Evolutionary conservation across 2,113 vertebrate genomes (phyloP), one percentile per base, ranked within the genome.

Genomic region (Himantopus leucocephalus): DNA sequence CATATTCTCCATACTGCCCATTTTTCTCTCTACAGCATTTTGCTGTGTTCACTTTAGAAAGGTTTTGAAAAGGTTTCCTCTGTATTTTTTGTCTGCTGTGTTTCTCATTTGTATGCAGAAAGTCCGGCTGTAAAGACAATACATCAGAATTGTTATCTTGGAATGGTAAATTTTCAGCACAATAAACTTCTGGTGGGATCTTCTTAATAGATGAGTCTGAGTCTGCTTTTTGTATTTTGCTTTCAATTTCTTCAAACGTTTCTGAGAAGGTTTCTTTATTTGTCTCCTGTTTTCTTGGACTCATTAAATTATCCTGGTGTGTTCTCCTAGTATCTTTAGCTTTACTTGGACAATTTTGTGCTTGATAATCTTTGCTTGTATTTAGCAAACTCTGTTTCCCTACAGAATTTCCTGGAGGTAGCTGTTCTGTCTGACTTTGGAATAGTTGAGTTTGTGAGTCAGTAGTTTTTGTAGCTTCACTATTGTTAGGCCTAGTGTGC

Each of bases 11-110:
- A 72, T 17, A 58, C 30, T 67, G 48, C 7, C 47, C 10, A 48
- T 35, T 88, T 92, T 88, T 68, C 4, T 85, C 47, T 90, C 66
- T 30, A 86, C 5, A 58, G 45, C 48, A 45, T 83, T 96, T 90
- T 83, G 64, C 62, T 78, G 71, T 45, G 30, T 80, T 96, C 60
- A 55, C 62, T 94, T 93, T 74, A 82, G 95, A 96, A 97, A 88
- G 29, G 21, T 80, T 74, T 85, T 94, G 81, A 71, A 58, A 68
- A 67, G 89, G 84, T 72, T 92, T 97, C 41, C 66, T 66, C 41
- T 77, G 97, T 74, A 58, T 72, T 96, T 30, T 76, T 83, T 64
- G 43, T 68, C 81, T 93, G 32, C 63, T 77, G 23, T 26, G 18
- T 55, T 82, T 95, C 58, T 94, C 73, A 84, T 66, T 92, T 73